Base-by-base conservation (phyloP, 2,797 vertebrate species). In the Darevskia nairensis region DNA sequence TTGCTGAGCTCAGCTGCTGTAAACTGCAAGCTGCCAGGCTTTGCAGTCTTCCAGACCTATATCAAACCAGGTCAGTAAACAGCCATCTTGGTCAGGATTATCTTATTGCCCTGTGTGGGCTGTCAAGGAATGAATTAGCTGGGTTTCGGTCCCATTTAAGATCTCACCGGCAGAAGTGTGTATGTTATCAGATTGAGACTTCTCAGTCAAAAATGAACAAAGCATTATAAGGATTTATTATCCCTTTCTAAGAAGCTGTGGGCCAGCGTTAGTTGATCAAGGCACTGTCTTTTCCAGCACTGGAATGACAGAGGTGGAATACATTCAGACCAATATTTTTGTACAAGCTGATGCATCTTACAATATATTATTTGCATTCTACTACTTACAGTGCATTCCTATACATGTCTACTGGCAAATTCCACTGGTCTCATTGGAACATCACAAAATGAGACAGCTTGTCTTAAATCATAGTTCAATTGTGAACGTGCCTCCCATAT, bases 1-100 rank as follows among this genome's bases (percentile, higher is more conserved):
- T 29, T 88, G 80, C 80, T 88, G 86, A 88, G 86, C 61, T 83
- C 86, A 88, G 80, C 86, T 83, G 72, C 86, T 69, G n/a, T 76
- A 76, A 75, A 82, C 79, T 82, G 64, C 81, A 88, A 88, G 44
- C 80, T 69, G 80, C 68, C 59, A 88, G 72, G 25, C 74, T 83
- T 68, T 69, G 74, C 41, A 68, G 72, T 50, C 21, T 88, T 88
- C 64, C 32, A 88, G 80, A 76, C 46, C 19, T 83, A 44, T 76
- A 76, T 82, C 80, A 88, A 35, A 76, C 86, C 80, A 88, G 86
- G 80, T 88, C 80, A 82, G 71, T 46, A 76, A 82, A 77, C 41
- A 82, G 41, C 61, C 41, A 68, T 21, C 71, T 76, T 82, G 61
- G 32, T 82, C n/a, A 29, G 80, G 23, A 68, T 41, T 75, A 64